Base-by-base conservation (phyloP, 2,888 invertebrate species). In the Panzeria rudis region DNA sequence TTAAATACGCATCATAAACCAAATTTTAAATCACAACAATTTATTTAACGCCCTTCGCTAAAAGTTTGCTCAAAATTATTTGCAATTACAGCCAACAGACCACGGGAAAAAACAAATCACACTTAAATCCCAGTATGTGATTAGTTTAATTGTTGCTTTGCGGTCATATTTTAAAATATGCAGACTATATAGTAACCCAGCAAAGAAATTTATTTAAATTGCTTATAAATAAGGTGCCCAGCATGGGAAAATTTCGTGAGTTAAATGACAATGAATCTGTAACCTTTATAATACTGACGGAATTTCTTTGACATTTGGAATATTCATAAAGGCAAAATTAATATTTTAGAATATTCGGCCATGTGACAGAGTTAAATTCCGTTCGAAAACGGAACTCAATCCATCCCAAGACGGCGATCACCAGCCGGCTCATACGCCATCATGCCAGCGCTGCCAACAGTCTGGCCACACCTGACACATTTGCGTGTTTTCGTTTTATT, bases 101-200 rank as follows among this genome's bases (percentile, higher is more conserved):
- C 41, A 69, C 8, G 7, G 20, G 32, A 20, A 69, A 32, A 68
- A 71, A 23, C 76, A 90, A 90, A 90, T 90, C 88, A 89, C 88
- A 89, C 89, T 92, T 92, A 90, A 92, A 92, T 90, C 90, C 90
- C 89, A 88, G 88, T 89, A 88, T 90, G 89, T 90, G 92, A 92
- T 92, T 92, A 92, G 92, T 92, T 92, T 92, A 92, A 92, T 92
- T 92, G 92, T 92, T 91, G 88, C 88, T 89, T 87, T 87, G 87
- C 83, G 88, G 87, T 83, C 78, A 82, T 69, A 54, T 64, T 72
- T 75, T 62, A 61, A 61, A 52, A 35, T 44, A 20, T 15, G 86
- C 44, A 78, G 38, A 47, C 59, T 20, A 20, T 11, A 17, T 2
- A 32, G 32, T 41, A 71, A 69, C 54, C 66, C 76, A 77, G 56